A percentile compares a stretch with the other conserved stretches of the same genome.
Evolutionary conservation across 2,888 invertebrate genomes (phyloP).

Genomic region (Meliscaeva auricollis): DNA sequence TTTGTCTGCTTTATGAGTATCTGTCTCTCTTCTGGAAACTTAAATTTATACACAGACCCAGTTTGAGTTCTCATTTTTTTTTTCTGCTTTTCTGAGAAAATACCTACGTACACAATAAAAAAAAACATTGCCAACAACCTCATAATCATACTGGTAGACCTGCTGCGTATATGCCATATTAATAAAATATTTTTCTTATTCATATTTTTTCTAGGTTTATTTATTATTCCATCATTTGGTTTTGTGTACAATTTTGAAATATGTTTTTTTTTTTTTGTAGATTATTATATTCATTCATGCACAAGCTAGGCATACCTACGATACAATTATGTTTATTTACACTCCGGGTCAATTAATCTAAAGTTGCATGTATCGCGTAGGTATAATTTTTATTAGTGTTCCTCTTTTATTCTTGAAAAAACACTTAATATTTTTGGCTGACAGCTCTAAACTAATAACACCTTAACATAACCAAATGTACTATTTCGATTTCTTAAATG

Average conservation of each 20-base stretch:
- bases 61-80: slow-evolving; percentile 3
- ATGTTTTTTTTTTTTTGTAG: slow-evolving; percentile 7
- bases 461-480: no score
- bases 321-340: no score
- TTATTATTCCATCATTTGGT: slow-evolving; percentile 62
- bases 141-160: slow-evolving; percentile 13
- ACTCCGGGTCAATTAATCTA: no score
- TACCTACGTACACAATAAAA: not conserved
- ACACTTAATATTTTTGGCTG: no score
- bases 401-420: no score
- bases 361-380: no score
- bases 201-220: slow-evolving; percentile 55
- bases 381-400: no score
- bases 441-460: no score
- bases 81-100: slow-evolving; percentile 15
- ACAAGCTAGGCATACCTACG: no score
- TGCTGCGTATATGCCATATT: slow-evolving; percentile 10
- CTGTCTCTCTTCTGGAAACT: not conserved
- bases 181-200: slow-evolving; percentile 48
- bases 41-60: not conserved
- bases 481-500: no score
- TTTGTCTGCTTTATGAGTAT: not conserved
- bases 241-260: slow-evolving; percentile 47
- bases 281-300: no score
- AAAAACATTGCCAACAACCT: slow-evolving; percentile 1